These are phyloP conservation scores for Strigamia crassipes DNA, from an alignment of 2,888 invertebrate species.

Conservation along the genomic window DNA sequence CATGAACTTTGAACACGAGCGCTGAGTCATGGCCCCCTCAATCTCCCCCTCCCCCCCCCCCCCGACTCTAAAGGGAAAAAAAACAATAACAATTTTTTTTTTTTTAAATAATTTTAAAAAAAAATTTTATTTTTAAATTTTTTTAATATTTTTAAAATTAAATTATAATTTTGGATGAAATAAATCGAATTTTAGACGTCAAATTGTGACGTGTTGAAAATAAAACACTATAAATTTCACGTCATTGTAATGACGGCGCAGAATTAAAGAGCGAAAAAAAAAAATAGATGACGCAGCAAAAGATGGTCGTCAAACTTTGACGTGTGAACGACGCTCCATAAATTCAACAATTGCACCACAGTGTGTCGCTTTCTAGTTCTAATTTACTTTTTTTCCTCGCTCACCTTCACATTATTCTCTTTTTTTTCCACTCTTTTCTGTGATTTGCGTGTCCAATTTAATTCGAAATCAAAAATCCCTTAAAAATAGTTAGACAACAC, in stretches of 20 bases:
- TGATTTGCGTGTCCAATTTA: slow-evolving; percentile 19
- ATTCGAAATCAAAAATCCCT: not conserved
- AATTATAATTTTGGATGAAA: not conserved
- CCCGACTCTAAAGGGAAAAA: not conserved
- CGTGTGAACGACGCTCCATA: slow-evolving; percentile 42
- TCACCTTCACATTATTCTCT: not conserved
- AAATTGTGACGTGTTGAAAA: not conserved
- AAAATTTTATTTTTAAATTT: not conserved
- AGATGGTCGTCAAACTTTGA: slow-evolving; percentile 19
- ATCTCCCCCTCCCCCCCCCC: not conserved
- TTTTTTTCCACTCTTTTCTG: not conserved
- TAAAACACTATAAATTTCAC: not conserved
- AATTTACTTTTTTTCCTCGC: not conserved
- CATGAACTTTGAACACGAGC: slow-evolving; percentile 10
- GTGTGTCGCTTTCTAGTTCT: not conserved
- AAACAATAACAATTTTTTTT: not conserved
- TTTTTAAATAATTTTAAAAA: not conserved
- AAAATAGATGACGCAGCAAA: not conserved
- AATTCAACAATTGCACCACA: not conserved
- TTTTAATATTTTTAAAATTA: not conserved
- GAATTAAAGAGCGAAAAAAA: not conserved
- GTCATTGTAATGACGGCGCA: not conserved
- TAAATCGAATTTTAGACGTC: not conserved
- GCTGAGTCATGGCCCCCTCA: slow-evolving; percentile 18
- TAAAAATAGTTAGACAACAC: too few relatives aligned